Evolutionary conservation across 1,140 invertebrate genomes (phyloP), one percentile per base, ranked within the genome.

Genomic region (Temnothorax curvispinosus): DNA sequence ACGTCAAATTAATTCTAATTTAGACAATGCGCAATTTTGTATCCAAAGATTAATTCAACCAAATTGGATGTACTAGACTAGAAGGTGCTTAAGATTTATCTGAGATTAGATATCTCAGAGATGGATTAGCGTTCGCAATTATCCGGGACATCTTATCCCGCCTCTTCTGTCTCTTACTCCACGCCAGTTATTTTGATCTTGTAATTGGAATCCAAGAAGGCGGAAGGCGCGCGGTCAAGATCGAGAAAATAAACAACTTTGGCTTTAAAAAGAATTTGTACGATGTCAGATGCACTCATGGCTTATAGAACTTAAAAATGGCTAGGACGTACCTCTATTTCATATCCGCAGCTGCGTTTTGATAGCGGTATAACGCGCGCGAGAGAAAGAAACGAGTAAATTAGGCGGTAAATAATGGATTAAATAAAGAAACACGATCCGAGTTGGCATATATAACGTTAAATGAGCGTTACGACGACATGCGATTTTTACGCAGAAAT

Each of bases 271-370:
- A 13, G 27, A 82, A 72, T 82, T 82, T 72, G 38, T 74, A 72
- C 80, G 67, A 60, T 74, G 80, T 82, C 80, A 82, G 54, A 74
- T 13, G 67, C 80, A 82, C 67, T 82, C 80, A 41, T 35, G 67
- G 15, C 52, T 74, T 82, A 58, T 74, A 18, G 41, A 72, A 60
- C 54, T 58, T 74, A 58, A 82, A 65, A 82, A 74, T 82, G 32
- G 52, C 27, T 38, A 44, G 65, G 8, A 47, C 41, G 21, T 56
- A 38, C 27, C 21, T 64, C 3, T 72, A 72, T 72, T 82, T 72
- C 18, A 54, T 69, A 47, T 67, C 35, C 21, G n/a, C 47, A 15
- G 18, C 6, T 13, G n/a, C 44, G 13, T 41, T 80, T 80, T 11
- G 11, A 15, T 15, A 8, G n/a, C 9, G 38, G 56, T 56, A 21